Evolutionary conservation across 2,113 vertebrate genomes (phyloP).

Genomic region (Ascaphus truei): DNA sequence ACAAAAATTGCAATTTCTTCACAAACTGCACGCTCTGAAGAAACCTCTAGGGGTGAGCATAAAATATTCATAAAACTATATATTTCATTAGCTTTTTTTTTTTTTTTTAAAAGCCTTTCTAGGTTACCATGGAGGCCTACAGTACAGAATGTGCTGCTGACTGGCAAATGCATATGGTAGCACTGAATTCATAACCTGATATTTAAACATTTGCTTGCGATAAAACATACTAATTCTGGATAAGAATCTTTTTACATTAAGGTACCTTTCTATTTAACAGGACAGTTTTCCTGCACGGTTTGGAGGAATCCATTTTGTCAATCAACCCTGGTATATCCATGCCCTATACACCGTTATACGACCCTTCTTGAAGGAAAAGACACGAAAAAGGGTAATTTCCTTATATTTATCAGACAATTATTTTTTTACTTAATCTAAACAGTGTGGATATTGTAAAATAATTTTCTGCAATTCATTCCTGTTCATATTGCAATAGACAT

Average conservation of each 20-base stretch:
- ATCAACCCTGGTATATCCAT: slow-evolving; percentile 98
- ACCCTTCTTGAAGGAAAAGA: slow-evolving; percentile 97
- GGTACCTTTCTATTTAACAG: slow-evolving; percentile 63
- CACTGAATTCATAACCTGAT: too few species aligned
- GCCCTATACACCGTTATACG: slow-evolving; percentile 95
- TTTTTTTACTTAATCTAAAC: slow-evolving; percentile 28
- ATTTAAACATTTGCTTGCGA: background rate
- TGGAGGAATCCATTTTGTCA: slow-evolving; percentile 97
- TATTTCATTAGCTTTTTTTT: background rate
- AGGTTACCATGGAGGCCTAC: background rate
- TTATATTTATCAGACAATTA: background rate
- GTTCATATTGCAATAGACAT: too few species aligned
- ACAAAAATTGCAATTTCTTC: slow-evolving; percentile 20
- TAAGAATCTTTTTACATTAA: too few species aligned
- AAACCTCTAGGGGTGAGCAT: background rate
- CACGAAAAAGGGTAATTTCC: slow-evolving; percentile 87
- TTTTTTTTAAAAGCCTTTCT: background rate
- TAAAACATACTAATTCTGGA: background rate
- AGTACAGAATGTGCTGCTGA: too few species aligned
- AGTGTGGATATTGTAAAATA: background rate
- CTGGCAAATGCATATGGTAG: too few species aligned
- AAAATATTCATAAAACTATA: slow-evolving; percentile 8
- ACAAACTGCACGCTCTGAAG: background rate
- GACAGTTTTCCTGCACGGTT: slow-evolving; percentile 96
- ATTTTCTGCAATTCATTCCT: background rate